Evolutionary conservation across 2,113 vertebrate genomes (phyloP).

Genomic region (Tragelaphus strepsiceros): DNA sequence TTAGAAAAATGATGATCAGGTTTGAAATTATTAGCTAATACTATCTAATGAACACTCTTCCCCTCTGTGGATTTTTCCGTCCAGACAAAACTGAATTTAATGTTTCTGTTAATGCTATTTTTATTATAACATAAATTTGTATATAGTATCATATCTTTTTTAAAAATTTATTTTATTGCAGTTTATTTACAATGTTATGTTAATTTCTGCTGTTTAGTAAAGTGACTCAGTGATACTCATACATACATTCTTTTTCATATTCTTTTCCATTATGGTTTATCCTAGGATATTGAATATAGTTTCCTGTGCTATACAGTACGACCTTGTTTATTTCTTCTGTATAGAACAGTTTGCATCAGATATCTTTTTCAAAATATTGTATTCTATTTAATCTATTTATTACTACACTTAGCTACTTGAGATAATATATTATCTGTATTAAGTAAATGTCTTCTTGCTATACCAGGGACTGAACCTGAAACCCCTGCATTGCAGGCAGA

Average conservation of each 20-base stretch:
- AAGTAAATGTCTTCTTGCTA: neutral
- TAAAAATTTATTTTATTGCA: neutral
- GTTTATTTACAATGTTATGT: neutral
- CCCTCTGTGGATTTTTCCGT: neutral
- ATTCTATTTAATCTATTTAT: neutral
- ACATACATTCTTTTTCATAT: neutral
- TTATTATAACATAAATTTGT: neutral
- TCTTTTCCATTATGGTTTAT: neutral
- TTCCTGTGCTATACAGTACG: neutral
- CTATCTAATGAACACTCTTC: neutral
- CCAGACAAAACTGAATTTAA: neutral
- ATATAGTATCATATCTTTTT: neutral
- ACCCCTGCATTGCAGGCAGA: neutral
- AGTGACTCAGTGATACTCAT: neutral
- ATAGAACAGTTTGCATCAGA: neutral
- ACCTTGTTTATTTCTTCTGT: neutral
- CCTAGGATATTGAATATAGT: neutral
- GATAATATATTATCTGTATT: neutral
- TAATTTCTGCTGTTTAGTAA: neutral
- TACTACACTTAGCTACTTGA: neutral
- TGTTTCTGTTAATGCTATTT: neutral
- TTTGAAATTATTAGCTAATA: neutral
- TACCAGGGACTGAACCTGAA: fast-evolving
- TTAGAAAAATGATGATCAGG: neutral
- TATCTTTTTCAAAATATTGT: neutral